Evolutionary conservation across 2,113 vertebrate species (phyloP), one percentile per base, ranked within the genome.

Genomic region (Vulpes ferrilata): DNA sequence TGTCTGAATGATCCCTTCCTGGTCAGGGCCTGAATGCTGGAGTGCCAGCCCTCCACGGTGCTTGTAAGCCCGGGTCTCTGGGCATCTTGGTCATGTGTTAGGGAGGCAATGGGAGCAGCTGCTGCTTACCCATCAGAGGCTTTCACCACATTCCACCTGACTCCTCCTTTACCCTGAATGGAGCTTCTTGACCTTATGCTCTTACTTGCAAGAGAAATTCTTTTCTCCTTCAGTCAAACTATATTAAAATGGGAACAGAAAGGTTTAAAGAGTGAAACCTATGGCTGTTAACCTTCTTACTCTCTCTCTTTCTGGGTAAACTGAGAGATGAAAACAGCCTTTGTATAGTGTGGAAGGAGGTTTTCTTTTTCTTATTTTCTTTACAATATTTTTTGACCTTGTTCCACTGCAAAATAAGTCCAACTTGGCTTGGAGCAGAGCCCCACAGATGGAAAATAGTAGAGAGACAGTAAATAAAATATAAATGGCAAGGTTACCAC

Each of bases 401-500:
- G 8, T 92, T 88, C 62, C 81, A 64, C 51, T 90, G 38, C 43
- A 96, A 67, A 93, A 88, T 65, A 88, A 92, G 89, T 90, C 95
- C 96, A 91, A 0, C 71, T 96, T 90, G 83, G 71, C 87, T 94
- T 97, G 92, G 96, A 96, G 91, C 85, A 67, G 80, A 97, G 95
- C 82, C 69, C 85, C 79, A 80, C 88, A 97, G 92, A 96, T 96
- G 96, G 93, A 90, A 97, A 94, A 71, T 53, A 69, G 59, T 81
- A 48, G 85, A 35, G 81, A 97, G 85, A 78, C 64, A 73, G 69
- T 90, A 95, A 88, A 96, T 96, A 90, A 95, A 95, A 89, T 25
- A 16, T 81, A 73, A 96, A 96, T 85, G 89, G n/a, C 79, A 92
- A 59, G 30, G 23, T 95, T 80, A 90, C 43, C 43, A 48, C 53